Evolutionary conservation across 2,888 invertebrate species (phyloP).

Genomic region (Augochlorella aurata): DNA sequence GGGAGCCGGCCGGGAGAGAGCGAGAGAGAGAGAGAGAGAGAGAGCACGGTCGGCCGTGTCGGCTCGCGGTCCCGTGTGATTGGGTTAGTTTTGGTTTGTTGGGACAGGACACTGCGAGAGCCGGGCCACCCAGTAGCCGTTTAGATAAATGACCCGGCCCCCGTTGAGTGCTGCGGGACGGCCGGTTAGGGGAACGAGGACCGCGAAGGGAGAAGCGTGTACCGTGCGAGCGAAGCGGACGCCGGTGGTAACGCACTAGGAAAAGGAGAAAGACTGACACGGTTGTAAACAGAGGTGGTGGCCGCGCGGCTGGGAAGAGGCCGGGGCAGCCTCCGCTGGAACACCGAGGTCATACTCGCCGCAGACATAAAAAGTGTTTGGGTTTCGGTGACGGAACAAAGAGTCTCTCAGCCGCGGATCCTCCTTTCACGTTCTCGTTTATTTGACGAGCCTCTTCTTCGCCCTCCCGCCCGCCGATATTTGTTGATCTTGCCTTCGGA

Average conservation of each 20-base stretch:
- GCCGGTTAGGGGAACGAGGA: conserved; percentile 5
- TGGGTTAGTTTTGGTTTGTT: conserved; percentile 76
- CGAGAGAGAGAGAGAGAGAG: background rate
- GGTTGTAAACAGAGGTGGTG: conserved; percentile 36
- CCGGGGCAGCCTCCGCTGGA: conserved; percentile 42
- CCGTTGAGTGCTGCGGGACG: conserved; percentile 77
- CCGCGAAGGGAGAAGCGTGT: background rate
- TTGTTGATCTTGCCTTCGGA: conserved; percentile 54
- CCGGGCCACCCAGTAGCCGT: conserved; percentile 80
- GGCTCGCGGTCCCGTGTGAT: conserved; percentile 68
- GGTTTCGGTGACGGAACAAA: conserved; percentile 72
- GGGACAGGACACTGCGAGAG: conserved; percentile 66
- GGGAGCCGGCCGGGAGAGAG: conserved; percentile 20
- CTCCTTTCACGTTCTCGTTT: conserved; percentile 55
- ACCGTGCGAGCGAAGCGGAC: conserved; percentile 25
- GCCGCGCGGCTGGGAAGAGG: conserved; percentile 31
- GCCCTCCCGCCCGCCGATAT: conserved; percentile 37
- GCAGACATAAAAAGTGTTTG: conserved; percentile 70
- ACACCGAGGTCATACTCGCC: conserved; percentile 49
- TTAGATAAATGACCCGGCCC: conserved; percentile 80
- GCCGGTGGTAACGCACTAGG: conserved; percentile 27
- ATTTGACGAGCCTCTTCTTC: conserved; percentile 42
- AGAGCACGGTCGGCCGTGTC: background rate
- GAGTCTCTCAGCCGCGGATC: conserved; percentile 59
- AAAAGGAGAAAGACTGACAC: conserved; percentile 33